Percentiles rank a stretch among this genome's conserved stretches.
Evolutionary conservation across 2,113 vertebrate genomes (phyloP).

Genomic region (Puffinus mauretanicus): DNA sequence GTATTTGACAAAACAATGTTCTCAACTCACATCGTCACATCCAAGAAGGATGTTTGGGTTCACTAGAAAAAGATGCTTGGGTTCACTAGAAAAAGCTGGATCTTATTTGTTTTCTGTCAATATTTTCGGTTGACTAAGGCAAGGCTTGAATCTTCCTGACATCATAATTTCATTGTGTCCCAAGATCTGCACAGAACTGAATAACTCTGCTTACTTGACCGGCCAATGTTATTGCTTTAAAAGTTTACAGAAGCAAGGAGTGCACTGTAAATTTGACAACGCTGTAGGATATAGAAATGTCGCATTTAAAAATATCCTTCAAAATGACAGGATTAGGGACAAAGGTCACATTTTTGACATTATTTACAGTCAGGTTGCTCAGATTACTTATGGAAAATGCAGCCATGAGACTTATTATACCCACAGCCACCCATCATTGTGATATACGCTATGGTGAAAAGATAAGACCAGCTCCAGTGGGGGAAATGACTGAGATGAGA

Average conservation of each 20-base stretch:
- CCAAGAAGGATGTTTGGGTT: not conserved
- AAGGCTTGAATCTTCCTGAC: constrained; percentile 28
- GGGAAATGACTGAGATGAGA: not conserved
- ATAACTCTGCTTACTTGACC: constrained; percentile 39
- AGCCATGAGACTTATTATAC: not conserved
- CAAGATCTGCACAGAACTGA: constrained; percentile 33
- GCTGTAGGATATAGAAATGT: not conserved
- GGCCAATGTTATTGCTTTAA: constrained; percentile 35
- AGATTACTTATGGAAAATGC: not conserved
- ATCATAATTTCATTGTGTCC: constrained; percentile 45
- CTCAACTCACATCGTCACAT: not conserved
- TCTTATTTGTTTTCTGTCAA: constrained; percentile 46
- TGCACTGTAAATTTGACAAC: constrained; percentile 32
- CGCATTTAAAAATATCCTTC: not conserved
- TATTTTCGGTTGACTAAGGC: not conserved
- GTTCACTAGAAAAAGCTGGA: constrained; percentile 14
- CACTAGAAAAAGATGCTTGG: not conserved
- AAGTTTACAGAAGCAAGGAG: constrained; percentile 21
- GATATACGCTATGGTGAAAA: not conserved
- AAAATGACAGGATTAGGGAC: constrained; percentile 14
- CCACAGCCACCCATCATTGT: not conserved
- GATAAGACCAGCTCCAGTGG: not conserved
- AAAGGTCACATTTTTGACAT: constrained; percentile 23
- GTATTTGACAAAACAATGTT: not conserved
- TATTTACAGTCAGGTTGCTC: constrained; percentile 27